These are phyloP conservation scores for Netelia virgata DNA, from an alignment of 2,888 invertebrate genomes.

Conservation along the genomic window DNA sequence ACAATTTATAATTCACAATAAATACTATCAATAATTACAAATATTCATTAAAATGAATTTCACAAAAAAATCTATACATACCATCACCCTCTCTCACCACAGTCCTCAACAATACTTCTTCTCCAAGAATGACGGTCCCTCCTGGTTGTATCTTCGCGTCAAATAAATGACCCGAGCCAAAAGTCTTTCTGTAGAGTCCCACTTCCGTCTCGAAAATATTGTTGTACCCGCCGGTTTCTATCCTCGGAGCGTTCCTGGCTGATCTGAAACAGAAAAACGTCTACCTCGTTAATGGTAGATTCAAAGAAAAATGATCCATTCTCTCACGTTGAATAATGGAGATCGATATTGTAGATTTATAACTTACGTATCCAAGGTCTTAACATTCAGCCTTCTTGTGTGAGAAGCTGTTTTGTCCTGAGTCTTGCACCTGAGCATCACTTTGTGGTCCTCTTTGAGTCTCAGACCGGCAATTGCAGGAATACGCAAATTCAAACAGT, in stretches of 20 bases:
- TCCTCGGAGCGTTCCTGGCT: constrained; percentile 78
- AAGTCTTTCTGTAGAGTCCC: constrained; percentile 85
- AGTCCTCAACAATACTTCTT: constrained; percentile 86
- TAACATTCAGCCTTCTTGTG: constrained; percentile 83
- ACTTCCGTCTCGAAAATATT: constrained; percentile 86
- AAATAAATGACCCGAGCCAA: constrained; percentile 85
- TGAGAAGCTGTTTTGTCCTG: constrained; percentile 86
- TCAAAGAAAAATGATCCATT: neutral
- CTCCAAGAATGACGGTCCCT: constrained; percentile 87
- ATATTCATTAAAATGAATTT: neutral
- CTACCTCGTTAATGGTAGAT: constrained; percentile 16
- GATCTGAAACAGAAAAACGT: constrained; percentile 69
- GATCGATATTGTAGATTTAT: neutral
- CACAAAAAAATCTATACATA: constrained; percentile 75
- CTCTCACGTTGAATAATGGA: neutral
- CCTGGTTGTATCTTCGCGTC: constrained; percentile 86
- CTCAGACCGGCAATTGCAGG: constrained; percentile 86
- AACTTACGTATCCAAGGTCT: constrained; percentile 78
- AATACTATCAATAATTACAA: neutral
- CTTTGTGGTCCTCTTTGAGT: constrained; percentile 85
- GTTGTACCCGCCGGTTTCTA: constrained; percentile 87
- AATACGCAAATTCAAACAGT: constrained; percentile 87
- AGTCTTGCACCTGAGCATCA: constrained; percentile 86
- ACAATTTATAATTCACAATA: neutral
- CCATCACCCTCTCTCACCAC: constrained; percentile 87